Percentiles rank a stretch among this genome's conserved stretches.
Conservation (phyloP, 2,113 vertebrate genomes). For the Numida meleagris region DNA sequence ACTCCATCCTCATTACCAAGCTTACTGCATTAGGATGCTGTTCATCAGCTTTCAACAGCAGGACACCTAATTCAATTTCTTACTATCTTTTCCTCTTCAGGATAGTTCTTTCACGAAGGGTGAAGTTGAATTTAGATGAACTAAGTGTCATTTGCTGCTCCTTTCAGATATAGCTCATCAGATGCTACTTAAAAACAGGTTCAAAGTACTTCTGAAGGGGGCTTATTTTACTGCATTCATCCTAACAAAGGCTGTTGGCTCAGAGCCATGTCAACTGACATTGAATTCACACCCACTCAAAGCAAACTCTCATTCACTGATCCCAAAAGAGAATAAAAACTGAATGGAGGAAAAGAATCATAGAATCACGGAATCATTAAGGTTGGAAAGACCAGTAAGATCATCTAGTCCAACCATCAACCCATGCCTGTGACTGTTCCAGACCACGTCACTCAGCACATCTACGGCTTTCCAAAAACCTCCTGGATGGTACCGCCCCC, state of each 20-base stretch:
- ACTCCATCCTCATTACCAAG: slow-evolving; percentile 19
- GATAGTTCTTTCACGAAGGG: slow-evolving; percentile 15
- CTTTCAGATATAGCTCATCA: not conserved
- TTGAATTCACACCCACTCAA: not conserved
- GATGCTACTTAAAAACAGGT: not conserved
- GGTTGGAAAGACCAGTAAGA: no score
- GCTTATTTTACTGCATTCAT: not conserved
- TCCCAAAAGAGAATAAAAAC: not conserved
- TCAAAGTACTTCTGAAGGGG: not conserved
- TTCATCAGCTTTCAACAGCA: slow-evolving; percentile 22
- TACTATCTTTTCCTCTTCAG: not conserved
- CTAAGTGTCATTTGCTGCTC: not conserved
- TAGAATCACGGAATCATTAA: not conserved
- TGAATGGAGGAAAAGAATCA: not conserved
- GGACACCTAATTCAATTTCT: slow-evolving; percentile 18
- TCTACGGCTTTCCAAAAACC: no score
- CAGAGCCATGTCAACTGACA: not conserved
- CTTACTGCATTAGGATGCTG: not conserved
- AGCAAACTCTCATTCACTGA: not conserved
- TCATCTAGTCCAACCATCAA: no score
- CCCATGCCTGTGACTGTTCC: no score
- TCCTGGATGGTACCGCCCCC: no score
- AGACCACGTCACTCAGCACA: no score
- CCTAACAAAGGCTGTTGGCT: not conserved
- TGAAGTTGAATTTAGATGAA: slow-evolving; percentile 22